Percentiles rank a stretch among this genome's conserved stretches.
phyloP scores from a whole-genome alignment of 2,888 invertebrate genomes.

The Sericinus montela region DNA sequence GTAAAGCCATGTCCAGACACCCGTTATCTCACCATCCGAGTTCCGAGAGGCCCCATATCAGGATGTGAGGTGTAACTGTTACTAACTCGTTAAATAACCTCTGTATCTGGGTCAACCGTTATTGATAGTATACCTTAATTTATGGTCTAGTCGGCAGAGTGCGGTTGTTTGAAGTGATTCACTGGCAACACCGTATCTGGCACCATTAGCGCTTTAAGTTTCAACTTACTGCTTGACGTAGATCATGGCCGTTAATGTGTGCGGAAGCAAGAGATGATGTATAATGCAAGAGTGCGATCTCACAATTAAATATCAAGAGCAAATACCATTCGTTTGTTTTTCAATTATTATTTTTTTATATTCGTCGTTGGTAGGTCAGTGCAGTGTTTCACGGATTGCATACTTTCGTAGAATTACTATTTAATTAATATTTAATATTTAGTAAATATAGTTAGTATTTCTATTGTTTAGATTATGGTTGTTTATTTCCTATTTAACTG shows the following conservation, averaged over 20 bases:
- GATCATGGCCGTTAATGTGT: constrained; percentile 11
- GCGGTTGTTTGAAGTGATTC: constrained; percentile 8
- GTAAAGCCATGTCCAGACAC: constrained; percentile 41
- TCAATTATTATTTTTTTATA: too few relatives aligned
- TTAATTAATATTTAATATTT: too few relatives aligned
- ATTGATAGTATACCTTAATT: constrained; percentile 42
- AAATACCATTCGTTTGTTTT: too few relatives aligned
- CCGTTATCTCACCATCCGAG: constrained; percentile 66
- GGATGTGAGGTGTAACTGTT: constrained; percentile 52
- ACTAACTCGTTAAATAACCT: constrained; percentile 47
- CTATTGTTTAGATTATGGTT: too few relatives aligned
- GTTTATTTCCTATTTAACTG: too few relatives aligned
- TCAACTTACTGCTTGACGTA: constrained; percentile 5
- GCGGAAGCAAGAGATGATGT: neutral
- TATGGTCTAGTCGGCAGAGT: constrained; percentile 30
- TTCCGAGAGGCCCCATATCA: constrained; percentile 67
- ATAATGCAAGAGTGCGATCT: neutral
- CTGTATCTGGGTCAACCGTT: constrained; percentile 65
- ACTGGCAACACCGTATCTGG: constrained; percentile 14
- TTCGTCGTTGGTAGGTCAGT: too few relatives aligned
- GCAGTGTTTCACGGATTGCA: too few relatives aligned
- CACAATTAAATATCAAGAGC: too few relatives aligned
- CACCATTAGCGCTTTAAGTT: constrained; percentile 15
- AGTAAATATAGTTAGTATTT: too few relatives aligned
- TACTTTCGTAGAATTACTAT: too few relatives aligned